Percentiles rank a stretch among this genome's conserved stretches.
phyloP scores from a whole-genome alignment of 2,113 vertebrate genomes.

The Myotis yumanensis region DNA sequence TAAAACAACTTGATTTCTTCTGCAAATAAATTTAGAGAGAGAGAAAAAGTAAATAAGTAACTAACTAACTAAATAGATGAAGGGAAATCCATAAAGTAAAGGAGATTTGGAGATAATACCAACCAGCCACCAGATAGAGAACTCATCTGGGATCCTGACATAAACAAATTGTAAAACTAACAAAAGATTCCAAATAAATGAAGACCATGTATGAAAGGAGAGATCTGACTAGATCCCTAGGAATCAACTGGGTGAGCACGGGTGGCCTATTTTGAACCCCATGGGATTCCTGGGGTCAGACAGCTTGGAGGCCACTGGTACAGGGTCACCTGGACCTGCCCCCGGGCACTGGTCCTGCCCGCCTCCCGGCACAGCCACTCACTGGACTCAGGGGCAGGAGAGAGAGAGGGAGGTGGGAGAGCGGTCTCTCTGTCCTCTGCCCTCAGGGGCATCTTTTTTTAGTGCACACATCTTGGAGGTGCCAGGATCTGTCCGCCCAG shows the following conservation, averaged over 20 bases:
- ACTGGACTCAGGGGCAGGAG: neutral
- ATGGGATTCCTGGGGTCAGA: neutral
- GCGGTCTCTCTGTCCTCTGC: neutral
- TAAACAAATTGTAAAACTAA: neutral
- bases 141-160: neutral
- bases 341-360: neutral
- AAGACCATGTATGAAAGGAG: neutral
- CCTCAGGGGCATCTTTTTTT: conserved; percentile 27
- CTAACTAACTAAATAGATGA: neutral
- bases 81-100: neutral
- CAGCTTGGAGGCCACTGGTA: neutral
- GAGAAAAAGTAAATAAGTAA: neutral
- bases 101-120: neutral
- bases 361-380: neutral
- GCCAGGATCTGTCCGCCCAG: conserved; percentile 16
- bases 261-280: neutral
- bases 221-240: neutral
- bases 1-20: neutral
- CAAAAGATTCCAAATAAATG: neutral
- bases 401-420: neutral
- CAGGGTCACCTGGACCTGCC: neutral
- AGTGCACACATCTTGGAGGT: neutral
- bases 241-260: neutral
- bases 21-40: neutral
- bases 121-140: neutral